phyloP scores from a whole-genome alignment of 2,888 invertebrate genomes.

The Baccha elongata region DNA sequence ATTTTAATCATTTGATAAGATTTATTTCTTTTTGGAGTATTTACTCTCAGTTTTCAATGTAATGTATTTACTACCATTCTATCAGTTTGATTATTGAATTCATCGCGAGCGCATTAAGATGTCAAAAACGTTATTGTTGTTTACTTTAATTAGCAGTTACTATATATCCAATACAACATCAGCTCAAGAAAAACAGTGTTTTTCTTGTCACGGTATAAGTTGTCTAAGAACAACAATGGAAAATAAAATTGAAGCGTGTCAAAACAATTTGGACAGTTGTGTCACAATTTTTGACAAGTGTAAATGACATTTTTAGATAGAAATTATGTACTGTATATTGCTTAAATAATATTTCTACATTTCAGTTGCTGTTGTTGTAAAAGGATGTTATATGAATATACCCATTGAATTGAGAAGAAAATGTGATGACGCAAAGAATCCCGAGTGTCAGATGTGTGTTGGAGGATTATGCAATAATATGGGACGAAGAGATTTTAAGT shows the following conservation, averaged over 20 bases:
- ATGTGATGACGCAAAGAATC: constrained; percentile 74
- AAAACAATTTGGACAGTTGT: constrained; percentile 79
- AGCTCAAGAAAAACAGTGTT: constrained; percentile 76
- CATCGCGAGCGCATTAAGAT: constrained; percentile 19
- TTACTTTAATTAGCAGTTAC: background rate
- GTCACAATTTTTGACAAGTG: constrained; percentile 79
- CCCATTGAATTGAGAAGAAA: constrained; percentile 75
- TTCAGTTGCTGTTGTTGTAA: constrained; percentile 77
- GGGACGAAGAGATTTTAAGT: constrained; percentile 77
- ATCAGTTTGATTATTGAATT: constrained; percentile 27
- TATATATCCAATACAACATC: background rate
- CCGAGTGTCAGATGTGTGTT: constrained; percentile 78
- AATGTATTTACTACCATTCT: background rate
- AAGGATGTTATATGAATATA: constrained; percentile 77
- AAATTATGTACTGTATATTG: too few species aligned
- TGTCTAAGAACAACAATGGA: constrained; percentile 77
- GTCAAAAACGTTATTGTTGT: background rate
- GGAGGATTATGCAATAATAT: constrained; percentile 78
- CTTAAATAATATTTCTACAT: background rate
- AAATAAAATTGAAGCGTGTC: constrained; percentile 76
- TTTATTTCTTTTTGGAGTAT: background rate
- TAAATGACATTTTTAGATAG: too few species aligned
- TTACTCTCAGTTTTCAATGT: background rate
- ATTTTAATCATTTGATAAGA: constrained; percentile 22
- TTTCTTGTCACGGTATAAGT: constrained; percentile 79